These are phyloP conservation scores for Gymnobelideus leadbeateri DNA, from an alignment of 2,113 vertebrate genomes.

Conservation along the genomic window DNA sequence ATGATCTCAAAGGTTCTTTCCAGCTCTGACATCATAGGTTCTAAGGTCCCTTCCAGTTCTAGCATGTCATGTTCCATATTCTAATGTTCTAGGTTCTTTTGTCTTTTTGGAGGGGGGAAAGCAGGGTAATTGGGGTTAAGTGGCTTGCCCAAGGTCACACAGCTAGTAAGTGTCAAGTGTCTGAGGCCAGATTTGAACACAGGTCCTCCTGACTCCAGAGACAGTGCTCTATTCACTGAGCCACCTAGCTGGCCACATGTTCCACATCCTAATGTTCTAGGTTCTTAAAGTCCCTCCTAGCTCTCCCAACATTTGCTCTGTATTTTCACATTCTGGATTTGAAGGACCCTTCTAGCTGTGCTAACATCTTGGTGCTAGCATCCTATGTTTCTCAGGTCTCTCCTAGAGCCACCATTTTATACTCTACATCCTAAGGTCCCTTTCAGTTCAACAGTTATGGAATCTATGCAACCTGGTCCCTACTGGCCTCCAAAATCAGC, in stretches of 20 bases:
- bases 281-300: neutral
- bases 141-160: too few species aligned
- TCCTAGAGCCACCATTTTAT: neutral
- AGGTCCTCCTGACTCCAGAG: too few species aligned
- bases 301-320: neutral
- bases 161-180: too few species aligned
- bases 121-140: too few species aligned
- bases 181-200: too few species aligned
- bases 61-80: neutral
- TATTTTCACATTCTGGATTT: neutral
- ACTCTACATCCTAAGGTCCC: neutral
- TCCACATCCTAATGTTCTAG: neutral
- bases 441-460: neutral
- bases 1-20: neutral
- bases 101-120: too few species aligned
- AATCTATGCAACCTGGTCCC: neutral
- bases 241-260: neutral
- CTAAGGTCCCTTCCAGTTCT: neutral
- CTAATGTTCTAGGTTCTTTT: neutral
- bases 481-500: neutral
- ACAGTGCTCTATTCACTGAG: too few species aligned
- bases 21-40: neutral
- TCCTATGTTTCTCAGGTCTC: neutral
- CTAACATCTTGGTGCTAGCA: neutral
- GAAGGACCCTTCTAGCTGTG: neutral